Evolutionary conservation across 2,888 invertebrate species (phyloP), one percentile per base, ranked within the genome.

Genomic region (Diarsia dahlii): DNA sequence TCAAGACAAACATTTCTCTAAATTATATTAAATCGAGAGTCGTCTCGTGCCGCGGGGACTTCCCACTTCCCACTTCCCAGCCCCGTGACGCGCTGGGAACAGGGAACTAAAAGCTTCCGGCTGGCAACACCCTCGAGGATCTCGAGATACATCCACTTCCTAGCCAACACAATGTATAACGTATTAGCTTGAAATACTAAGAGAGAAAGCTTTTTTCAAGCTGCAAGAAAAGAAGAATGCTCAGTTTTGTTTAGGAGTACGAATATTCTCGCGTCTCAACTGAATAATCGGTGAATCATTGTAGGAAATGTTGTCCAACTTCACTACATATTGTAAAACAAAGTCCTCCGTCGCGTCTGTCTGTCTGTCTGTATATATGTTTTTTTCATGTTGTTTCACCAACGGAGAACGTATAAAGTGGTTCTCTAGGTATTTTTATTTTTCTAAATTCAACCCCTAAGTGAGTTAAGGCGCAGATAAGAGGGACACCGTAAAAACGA

Each of bases 61-160:
- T 54, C 54, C 48, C 39, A 23, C 39, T 45, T 50, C 70, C 52
- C 68, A 68, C 39, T 48, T 48, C 13, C 48, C n/a, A 54, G 64
- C n/a, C 50, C 75, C 62, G 20, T 28, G 5, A 64, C 63, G 70
- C 63, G 70, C 15, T 68, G 67, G 60, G n/a, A 65, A 46, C 15
- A 65, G 67, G 60, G n/a, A 65, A 46, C 28, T 86, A 77, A 84
- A 80, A 84, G 84, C 80, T 84, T 84, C 84, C 84, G 86, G 71
- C 66, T 63, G 73, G 58, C 69, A 68, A 46, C 65, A 64, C 74
- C 65, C 76, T 60, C n/a, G 76, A 54, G 68, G 63, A 18, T 65
- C 52, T 28, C 18, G 23, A 67, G 71, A 72, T 52, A 52, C 72
- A 74, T 73, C 64, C 71, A 67, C 70, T 71, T 74, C 67, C 68